Conservation (phyloP, 2,888 invertebrate species). For the Polietes domitor region DNA sequence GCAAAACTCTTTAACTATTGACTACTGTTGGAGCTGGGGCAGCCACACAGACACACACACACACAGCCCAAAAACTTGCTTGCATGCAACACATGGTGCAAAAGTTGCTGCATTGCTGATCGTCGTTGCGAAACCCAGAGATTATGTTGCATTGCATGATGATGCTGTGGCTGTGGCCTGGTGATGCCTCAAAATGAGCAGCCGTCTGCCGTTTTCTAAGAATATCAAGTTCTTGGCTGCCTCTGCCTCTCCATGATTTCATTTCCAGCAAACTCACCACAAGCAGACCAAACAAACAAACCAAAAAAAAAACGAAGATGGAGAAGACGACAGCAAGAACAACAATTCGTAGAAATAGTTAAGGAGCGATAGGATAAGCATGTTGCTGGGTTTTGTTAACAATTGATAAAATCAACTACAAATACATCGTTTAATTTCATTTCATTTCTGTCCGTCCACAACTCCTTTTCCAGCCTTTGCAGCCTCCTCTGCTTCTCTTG, state of each 20-base stretch:
- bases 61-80: too few species aligned
- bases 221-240: slow-evolving; percentile 56
- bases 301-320: neutral
- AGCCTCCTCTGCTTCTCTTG: neutral
- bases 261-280: slow-evolving; percentile 5
- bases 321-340: too few species aligned
- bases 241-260: too few species aligned
- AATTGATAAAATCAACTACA: slow-evolving; percentile 65
- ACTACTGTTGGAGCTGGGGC: slow-evolving; percentile 49
- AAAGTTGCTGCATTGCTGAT: slow-evolving; percentile 18
- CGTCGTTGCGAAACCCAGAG: neutral
- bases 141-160: slow-evolving; percentile 33
- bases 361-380: slow-evolving; percentile 58
- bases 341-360: slow-evolving; percentile 65
- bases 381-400: slow-evolving; percentile 45
- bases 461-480: neutral
- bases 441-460: slow-evolving; percentile 10
- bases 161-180: slow-evolving; percentile 55
- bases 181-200: slow-evolving; percentile 41
- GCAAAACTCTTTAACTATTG: slow-evolving; percentile 62
- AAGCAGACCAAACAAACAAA: neutral
- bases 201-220: slow-evolving; percentile 51
- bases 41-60: neutral
- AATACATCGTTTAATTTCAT: slow-evolving; percentile 62
- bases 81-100: slow-evolving; percentile 45